Evolutionary conservation across 2,797 vertebrate genomes (phyloP).

Genomic region (Eidolon dupreanum): DNA sequence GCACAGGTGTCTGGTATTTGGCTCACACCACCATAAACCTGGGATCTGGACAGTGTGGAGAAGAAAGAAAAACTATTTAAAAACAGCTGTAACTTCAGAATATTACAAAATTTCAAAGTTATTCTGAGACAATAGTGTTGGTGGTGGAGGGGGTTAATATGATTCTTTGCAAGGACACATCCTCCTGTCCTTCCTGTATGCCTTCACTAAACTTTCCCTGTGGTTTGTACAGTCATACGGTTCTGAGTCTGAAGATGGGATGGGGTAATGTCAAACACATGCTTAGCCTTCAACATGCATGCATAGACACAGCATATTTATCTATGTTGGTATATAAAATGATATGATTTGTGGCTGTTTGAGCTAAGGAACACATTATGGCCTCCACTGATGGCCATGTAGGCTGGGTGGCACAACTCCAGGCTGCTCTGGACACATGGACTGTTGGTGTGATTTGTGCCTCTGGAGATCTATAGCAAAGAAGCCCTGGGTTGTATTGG

Average conservation of each 20-base stretch:
- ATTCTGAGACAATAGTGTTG: not conserved
- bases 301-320: not conserved
- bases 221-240: not conserved
- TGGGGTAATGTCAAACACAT: not conserved
- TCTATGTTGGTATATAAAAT: not conserved
- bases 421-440: rapidly evolving
- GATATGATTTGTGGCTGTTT: not conserved
- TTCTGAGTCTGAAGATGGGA: not conserved
- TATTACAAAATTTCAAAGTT: not conserved
- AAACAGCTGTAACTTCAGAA: not conserved
- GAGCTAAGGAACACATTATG: not conserved
- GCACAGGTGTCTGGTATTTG: not conserved
- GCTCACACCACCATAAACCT: not conserved
- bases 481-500: not conserved
- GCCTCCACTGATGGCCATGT: not conserved
- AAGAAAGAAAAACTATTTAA: constrained; percentile 34
- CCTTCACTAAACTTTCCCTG: not conserved
- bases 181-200: not conserved
- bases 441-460: not conserved
- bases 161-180: not conserved
- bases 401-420: not conserved
- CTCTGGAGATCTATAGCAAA: not conserved
- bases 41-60: not conserved
- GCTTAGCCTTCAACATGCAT: not conserved
- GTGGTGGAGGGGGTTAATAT: not conserved